Conservation (phyloP, 2,113 vertebrate species). For the Zapornia atra region DNA sequence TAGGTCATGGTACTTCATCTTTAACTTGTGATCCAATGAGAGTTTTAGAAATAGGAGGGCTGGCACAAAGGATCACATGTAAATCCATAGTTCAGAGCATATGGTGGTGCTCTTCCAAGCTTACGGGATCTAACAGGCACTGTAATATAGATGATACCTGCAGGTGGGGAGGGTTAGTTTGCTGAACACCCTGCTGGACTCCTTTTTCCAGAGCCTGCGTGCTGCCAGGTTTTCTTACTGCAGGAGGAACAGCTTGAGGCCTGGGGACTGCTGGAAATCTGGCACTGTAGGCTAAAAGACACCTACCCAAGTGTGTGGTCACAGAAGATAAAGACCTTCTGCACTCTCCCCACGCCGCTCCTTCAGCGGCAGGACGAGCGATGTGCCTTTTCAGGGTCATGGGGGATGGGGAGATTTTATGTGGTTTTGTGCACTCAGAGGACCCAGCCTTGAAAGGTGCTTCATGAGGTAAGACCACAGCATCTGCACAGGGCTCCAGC, state of each 20-base stretch:
- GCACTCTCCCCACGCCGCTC: background rate
- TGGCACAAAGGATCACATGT: background rate
- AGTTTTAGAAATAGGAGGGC: background rate
- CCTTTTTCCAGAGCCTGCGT: background rate
- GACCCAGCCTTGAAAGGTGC: background rate
- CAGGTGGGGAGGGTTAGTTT: background rate
- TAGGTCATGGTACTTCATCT: background rate
- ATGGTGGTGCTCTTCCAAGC: background rate
- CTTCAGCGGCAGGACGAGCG: background rate
- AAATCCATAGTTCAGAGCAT: background rate
- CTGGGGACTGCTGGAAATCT: background rate
- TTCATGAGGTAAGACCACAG: background rate
- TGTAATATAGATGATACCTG: background rate
- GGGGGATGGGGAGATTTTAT: background rate
- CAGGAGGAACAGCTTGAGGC: background rate
- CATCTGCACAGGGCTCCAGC: background rate
- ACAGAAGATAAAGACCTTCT: background rate
- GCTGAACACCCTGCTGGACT: background rate
- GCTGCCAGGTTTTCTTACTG: background rate
- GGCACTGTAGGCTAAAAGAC: background rate
- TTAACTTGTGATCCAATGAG: background rate
- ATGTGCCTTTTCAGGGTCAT: background rate
- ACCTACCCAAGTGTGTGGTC: background rate
- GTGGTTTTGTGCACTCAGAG: background rate
- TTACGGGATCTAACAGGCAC: background rate